phyloP scores from a whole-genome alignment of 2,888 invertebrate genomes.

The Dolomedes plantarius region DNA sequence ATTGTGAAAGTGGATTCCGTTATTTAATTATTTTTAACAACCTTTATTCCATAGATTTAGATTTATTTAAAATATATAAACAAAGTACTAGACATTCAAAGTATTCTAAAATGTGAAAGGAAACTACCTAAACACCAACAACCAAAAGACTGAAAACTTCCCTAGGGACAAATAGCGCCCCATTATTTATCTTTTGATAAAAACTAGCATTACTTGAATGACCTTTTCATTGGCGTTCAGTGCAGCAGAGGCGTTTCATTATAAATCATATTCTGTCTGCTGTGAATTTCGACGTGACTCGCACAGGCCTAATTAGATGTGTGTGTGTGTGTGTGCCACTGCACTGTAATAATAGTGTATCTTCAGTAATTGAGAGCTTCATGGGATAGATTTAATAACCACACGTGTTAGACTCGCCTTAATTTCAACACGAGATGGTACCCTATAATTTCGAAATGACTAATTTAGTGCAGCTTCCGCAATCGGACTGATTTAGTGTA shows the following conservation, averaged over 20 bases:
- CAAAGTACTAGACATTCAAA: too few relatives aligned
- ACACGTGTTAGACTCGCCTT: neutral
- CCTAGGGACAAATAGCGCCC: too few relatives aligned
- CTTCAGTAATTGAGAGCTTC: slow-evolving; percentile 67
- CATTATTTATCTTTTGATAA: too few relatives aligned
- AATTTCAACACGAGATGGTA: neutral
- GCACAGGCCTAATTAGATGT: slow-evolving; percentile 53
- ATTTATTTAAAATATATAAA: too few relatives aligned
- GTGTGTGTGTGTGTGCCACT: too few relatives aligned
- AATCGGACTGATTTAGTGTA: neutral
- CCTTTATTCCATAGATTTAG: too few relatives aligned
- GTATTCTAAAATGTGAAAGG: too few relatives aligned
- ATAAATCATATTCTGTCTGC: neutral
- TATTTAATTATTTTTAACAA: too few relatives aligned
- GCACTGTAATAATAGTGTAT: slow-evolving; percentile 59
- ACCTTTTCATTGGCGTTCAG: neutral
- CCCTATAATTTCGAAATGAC: neutral
- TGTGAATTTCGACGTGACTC: slow-evolving; percentile 14
- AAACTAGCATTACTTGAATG: too few relatives aligned
- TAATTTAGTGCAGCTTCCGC: neutral
- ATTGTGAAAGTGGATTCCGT: too few relatives aligned
- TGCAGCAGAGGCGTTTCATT: neutral
- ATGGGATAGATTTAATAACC: slow-evolving; percentile 57
- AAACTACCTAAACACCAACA: too few relatives aligned
- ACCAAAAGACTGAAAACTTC: too few relatives aligned